Percentiles rank a stretch among this genome's conserved stretches.
phyloP scores from a whole-genome alignment of 1,140 invertebrate genomes.

The Cyclina sinensis region DNA sequence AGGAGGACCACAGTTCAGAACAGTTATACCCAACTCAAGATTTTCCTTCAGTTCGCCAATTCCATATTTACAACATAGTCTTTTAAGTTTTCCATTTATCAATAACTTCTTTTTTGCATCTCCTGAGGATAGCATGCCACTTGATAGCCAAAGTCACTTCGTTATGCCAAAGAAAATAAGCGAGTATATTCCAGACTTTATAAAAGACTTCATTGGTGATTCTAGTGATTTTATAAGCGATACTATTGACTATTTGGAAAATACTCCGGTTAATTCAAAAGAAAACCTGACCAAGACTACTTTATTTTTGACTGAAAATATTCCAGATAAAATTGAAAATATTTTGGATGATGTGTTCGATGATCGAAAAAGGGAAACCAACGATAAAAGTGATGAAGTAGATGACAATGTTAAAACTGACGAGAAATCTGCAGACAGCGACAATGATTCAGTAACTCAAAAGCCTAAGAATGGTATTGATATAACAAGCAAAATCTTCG shows the following conservation, averaged over 20 bases:
- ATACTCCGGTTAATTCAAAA: not conserved
- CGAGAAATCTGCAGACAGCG: not conserved
- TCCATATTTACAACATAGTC: not conserved
- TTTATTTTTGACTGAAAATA: not conserved
- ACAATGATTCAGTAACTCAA: not conserved
- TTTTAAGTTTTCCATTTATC: not conserved
- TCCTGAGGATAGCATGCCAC: constrained; percentile 1
- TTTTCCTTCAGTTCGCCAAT: not conserved
- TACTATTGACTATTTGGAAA: not conserved
- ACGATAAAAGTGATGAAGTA: not conserved
- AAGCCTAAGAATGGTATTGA: constrained; percentile 24
- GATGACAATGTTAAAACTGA: not conserved
- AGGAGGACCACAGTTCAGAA: not conserved
- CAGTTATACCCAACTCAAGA: not conserved
- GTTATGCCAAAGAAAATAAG: not conserved
- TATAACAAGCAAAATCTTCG: constrained; percentile 15
- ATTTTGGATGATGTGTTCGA: not conserved
- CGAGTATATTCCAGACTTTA: not conserved
- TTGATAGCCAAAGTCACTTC: not conserved
- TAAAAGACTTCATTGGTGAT: constrained; percentile 1
- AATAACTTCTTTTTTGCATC: constrained; percentile 44
- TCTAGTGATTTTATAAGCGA: not conserved
- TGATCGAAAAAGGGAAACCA: not conserved
- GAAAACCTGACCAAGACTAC: not conserved
- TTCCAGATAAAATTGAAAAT: not conserved